phyloP scores from a whole-genome alignment of 2,888 invertebrate species.

The Clitarchus hookeri region DNA sequence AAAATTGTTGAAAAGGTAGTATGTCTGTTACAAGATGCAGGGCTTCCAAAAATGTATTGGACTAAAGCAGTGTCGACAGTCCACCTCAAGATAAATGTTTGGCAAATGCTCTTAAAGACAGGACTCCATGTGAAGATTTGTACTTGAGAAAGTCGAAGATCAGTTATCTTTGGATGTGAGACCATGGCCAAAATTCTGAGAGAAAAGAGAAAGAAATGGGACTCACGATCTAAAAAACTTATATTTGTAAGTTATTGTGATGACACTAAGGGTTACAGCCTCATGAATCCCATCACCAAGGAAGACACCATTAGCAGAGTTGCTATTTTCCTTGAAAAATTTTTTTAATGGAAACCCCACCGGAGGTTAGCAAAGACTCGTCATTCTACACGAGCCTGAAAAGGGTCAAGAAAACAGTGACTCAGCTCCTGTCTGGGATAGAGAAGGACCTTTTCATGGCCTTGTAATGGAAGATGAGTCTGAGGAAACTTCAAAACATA shows the following conservation, averaged over 20 bases:
- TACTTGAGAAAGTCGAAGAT: not conserved
- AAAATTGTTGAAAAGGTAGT: slow-evolving; percentile 16
- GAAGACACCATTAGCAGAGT: not conserved
- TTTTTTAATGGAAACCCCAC: too few relatives aligned
- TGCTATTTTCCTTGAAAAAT: not conserved
- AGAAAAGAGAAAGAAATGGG: not conserved
- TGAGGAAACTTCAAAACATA: too few relatives aligned
- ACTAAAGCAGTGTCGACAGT: not conserved
- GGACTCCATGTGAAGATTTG: not conserved
- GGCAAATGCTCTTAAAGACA: too few relatives aligned
- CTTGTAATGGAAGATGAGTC: too few relatives aligned
- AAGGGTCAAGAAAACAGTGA: too few relatives aligned
- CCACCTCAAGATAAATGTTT: not conserved
- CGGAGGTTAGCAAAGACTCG: too few relatives aligned
- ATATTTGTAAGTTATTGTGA: not conserved
- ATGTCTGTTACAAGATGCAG: slow-evolving; percentile 17
- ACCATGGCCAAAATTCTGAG: slow-evolving; percentile 10
- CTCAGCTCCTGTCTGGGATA: too few relatives aligned
- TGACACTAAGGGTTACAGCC: not conserved
- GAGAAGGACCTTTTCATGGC: too few relatives aligned
- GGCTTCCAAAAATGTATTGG: not conserved
- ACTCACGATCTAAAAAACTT: too few relatives aligned
- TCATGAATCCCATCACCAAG: slow-evolving; percentile 1
- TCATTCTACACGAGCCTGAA: too few relatives aligned
- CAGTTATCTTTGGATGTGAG: not conserved